Percentiles rank a stretch among this genome's conserved stretches.
phyloP scores from a whole-genome alignment of 2,113 vertebrate species.

The Penelope pileata region DNA sequence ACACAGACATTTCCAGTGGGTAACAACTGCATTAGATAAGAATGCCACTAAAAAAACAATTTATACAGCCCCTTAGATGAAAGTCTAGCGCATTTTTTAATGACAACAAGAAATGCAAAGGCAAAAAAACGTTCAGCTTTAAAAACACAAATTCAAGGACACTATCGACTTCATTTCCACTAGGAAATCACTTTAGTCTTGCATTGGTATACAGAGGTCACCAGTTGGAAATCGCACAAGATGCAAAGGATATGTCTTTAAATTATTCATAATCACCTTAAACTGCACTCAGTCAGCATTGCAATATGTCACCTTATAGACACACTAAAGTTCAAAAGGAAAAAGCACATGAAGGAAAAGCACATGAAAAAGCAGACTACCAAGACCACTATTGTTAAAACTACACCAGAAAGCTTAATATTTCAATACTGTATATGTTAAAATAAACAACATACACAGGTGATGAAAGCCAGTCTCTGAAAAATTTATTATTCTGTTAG shows the following conservation, averaged over 20 bases:
- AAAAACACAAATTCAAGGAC: not conserved
- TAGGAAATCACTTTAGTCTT: not conserved
- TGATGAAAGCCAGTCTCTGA: conserved; percentile 78
- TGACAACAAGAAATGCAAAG: not conserved
- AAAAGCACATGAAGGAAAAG: conserved; percentile 55
- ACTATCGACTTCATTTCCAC: not conserved
- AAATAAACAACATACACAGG: conserved; percentile 73
- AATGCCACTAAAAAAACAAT: not conserved
- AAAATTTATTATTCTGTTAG: conserved; percentile 80
- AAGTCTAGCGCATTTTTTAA: not conserved
- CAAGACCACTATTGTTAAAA: conserved; percentile 63
- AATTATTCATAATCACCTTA: conserved; percentile 60
- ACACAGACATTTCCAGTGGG: not conserved
- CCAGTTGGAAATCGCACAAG: not conserved
- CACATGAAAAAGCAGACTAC: conserved; percentile 54
- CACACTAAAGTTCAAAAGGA: conserved; percentile 50
- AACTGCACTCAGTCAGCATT: conserved; percentile 37
- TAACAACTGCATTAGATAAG: not conserved
- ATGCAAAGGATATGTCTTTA: conserved; percentile 45
- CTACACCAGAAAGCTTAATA: conserved; percentile 63
- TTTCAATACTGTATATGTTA: conserved; percentile 71
- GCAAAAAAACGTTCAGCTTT: not conserved
- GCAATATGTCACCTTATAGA: conserved; percentile 38
- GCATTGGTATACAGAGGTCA: not conserved
- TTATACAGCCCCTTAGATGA: not conserved